Conservation (phyloP, 92 coral and sea anemone genomes). For the Parazoanthus atlanticus region DNA sequence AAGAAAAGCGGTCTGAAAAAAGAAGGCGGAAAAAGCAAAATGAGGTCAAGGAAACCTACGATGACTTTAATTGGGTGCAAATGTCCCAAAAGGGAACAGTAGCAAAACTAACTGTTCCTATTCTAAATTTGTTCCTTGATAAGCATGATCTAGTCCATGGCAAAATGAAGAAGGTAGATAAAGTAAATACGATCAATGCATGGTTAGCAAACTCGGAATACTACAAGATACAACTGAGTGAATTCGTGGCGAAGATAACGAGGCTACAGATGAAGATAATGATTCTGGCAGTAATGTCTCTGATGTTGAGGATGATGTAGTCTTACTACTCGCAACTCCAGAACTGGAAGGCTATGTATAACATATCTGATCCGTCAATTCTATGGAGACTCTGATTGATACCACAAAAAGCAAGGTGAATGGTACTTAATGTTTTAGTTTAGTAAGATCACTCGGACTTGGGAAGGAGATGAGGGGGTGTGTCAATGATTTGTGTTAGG, state of each 20-base stretch:
- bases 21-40: conserved; percentile 43
- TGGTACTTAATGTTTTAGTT: not conserved
- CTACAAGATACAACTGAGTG: conserved; percentile 45
- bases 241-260: conserved; percentile 30
- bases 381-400: not conserved
- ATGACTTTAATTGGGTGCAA: conserved; percentile 47
- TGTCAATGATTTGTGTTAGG: too few species aligned
- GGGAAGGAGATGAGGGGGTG: too few species aligned
- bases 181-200: conserved; percentile 20
- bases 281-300: conserved; percentile 29
- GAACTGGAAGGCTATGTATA: conserved; percentile 49
- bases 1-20: conserved; percentile 35
- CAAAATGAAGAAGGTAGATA: conserved; percentile 44
- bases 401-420: not conserved
- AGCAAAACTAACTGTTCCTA: conserved; percentile 37
- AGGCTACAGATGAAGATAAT: conserved; percentile 37
- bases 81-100: conserved; percentile 49
- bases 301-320: conserved; percentile 43
- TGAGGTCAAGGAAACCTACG: conserved; percentile 33
- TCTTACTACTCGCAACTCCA: conserved; percentile 40
- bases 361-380: too few species aligned
- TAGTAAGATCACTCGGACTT: too few species aligned
- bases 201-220: conserved; percentile 49
- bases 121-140: conserved; percentile 43
- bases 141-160: conserved; percentile 39